These are phyloP conservation scores for Syngnathus acus DNA, from an alignment of 2,797 vertebrate genomes.

Conservation along the genomic window DNA sequence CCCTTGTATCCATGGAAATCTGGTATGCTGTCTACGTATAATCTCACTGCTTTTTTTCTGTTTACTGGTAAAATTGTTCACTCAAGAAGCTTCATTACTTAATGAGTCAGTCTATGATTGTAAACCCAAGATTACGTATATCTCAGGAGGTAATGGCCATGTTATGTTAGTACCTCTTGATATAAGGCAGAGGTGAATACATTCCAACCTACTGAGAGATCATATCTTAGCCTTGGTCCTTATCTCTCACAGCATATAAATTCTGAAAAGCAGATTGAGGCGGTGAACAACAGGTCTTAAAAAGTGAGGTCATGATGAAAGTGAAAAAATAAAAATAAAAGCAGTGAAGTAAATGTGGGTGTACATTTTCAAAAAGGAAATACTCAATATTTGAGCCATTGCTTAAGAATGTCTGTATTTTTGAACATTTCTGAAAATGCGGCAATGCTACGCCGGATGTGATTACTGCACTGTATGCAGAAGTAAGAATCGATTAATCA, in stretches of 20 bases:
- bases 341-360: neutral
- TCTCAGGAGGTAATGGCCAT: neutral
- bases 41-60: constrained; percentile 10
- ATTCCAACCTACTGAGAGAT: neutral
- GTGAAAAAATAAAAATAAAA: neutral
- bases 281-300: neutral
- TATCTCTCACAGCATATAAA: neutral
- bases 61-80: neutral
- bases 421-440: neutral
- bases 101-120: neutral
- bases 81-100: constrained; percentile 1
- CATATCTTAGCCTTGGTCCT: neutral
- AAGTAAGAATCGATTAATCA: no score
- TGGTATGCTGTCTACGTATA: constrained; percentile 17
- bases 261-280: neutral
- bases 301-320: neutral
- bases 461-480: no score
- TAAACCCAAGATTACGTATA: neutral
- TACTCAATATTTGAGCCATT: no score
- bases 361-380: no score
- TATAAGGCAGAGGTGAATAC: neutral
- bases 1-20: constrained; percentile 50
- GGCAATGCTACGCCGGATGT: no score
- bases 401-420: neutral
- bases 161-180: neutral